Evolutionary conservation across 2,797 vertebrate genomes (phyloP).

Genomic region (Chelon auratus): DNA sequence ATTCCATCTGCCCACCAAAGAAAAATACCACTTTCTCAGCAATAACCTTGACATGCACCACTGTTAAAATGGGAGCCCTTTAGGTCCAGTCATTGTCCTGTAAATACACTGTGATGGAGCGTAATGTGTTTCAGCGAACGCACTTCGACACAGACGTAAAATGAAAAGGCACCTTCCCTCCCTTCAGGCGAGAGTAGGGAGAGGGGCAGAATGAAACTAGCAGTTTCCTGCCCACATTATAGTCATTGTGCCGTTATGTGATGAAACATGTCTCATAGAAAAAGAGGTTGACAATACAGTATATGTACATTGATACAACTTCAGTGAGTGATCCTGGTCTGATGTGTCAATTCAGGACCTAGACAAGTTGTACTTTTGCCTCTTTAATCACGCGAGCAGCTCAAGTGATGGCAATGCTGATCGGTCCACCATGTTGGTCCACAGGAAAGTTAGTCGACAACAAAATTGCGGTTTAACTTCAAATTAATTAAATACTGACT

Average conservation of each 20-base stretch:
- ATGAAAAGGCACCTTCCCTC: slow-evolving; percentile 42
- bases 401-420: neutral
- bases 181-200: slow-evolving; percentile 20
- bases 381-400: neutral
- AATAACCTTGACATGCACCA: slow-evolving; percentile 15
- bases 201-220: slow-evolving; percentile 6
- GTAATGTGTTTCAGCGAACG: slow-evolving; percentile 55
- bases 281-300: neutral
- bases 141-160: slow-evolving; percentile 49
- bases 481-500: neutral
- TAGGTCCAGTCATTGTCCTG: slow-evolving; percentile 25
- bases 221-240: slow-evolving; percentile 1
- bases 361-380: neutral
- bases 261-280: neutral
- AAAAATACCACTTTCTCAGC: slow-evolving; percentile 8
- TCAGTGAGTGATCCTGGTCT: neutral
- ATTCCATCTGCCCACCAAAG: slow-evolving; percentile 4
- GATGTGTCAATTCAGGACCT: neutral
- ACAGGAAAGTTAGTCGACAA: neutral
- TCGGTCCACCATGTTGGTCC: neutral
- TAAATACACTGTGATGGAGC: slow-evolving; percentile 45
- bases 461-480: neutral
- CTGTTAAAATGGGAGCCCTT: slow-evolving; percentile 22
- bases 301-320: neutral
- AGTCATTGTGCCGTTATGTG: neutral